Evolutionary conservation across 2,113 vertebrate genomes (phyloP), one percentile per base, ranked within the genome.

Genomic region (Tichodroma muraria): DNA sequence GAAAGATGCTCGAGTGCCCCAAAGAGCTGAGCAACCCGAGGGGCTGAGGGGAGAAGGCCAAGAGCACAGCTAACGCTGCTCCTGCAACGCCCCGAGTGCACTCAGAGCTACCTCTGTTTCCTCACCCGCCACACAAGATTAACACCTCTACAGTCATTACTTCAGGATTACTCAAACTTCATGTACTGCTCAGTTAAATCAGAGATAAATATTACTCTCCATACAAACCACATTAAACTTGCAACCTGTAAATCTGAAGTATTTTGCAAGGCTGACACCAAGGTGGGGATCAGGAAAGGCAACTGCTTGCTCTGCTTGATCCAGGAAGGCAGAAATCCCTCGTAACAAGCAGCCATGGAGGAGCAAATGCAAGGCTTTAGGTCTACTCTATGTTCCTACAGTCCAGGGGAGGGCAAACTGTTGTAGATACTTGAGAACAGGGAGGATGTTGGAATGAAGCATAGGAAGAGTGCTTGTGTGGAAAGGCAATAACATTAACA

Each of bases 21-120:
- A n/a, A 33, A 54, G 16, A 56, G 13, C 52, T 44, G 35, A 56
- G 38, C 19, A 80, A 28, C 4, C 6, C 1, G 4, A 89, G 13
- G 13, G 21, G 18, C 9, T 54, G 54, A 6, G 17, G 30, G 59
- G 40, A 18, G 33, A 72, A 72, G 9, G 42, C 22, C 42, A 28
- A 40, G 18, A 37, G 27, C 65, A 42, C 12, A 27, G 17, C 0
- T 0, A 10, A 5, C 2, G 49, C 14, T 17, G 33, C n/a, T 25
- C 45, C 75, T 47, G 47, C 27, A 47, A 0, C 17, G 4, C 56
- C 38, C 19, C 1, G 8, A 11, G 10, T 2, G 17, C 54, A 4
- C 16, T 4, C 65, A 45, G 38, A n/a, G 10, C 38, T 2, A 1
- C 28, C 28, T 60, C 33, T 8, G 1, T 7, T 10, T 27, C 50